Evolutionary conservation across 2,888 invertebrate species (phyloP), one percentile per base, ranked within the genome.

Genomic region (Hemistola chrysoprasaria): DNA sequence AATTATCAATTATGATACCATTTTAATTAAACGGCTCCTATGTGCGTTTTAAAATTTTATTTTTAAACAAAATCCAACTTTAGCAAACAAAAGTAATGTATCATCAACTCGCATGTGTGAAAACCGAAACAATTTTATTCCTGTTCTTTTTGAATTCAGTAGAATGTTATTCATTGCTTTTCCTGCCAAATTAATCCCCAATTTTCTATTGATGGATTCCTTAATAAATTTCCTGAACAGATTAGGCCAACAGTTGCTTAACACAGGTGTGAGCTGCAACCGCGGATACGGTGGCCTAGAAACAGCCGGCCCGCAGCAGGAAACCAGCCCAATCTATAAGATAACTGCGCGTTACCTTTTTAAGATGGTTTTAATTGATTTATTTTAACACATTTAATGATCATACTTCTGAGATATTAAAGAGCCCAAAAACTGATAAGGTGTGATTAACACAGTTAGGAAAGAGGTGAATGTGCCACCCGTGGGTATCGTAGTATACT

Each of bases 281-380:
- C 28, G 35, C 62, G 62, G 67, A 67, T 53, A 43, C 51, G 39
- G 56, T 38, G 59, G 40, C 60, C 56, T 51, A 55, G 40, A 43
- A 43, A 36, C 28, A 34, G 31, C n/a, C n/a, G n/a, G n/a, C n/a
- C n/a, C n/a, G n/a, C n/a, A n/a, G 34, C 64, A 56, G 62, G 60
- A 60, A 59, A 53, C 47, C 38, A 32, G 21, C 47, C 41, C 41
- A 50, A 56, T 49, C 47, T 49, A 48, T 49, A 52, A 24, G 33
- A 26, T 8, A n/a, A 16, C 26, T 11, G n/a, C n/a, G n/a, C 25
- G 53, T 56, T 49, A 30, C n/a, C 8, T 53, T 54, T 53, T 50
- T 52, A 56, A 54, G 45, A 49, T 47, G 52, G 47, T 44, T 44
- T 49, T 45, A 9, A 20, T 35, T 29, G 27, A 21, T 34, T 11